phyloP scores from a whole-genome alignment of 2,113 vertebrate genomes.

The Furnarius figulus region DNA sequence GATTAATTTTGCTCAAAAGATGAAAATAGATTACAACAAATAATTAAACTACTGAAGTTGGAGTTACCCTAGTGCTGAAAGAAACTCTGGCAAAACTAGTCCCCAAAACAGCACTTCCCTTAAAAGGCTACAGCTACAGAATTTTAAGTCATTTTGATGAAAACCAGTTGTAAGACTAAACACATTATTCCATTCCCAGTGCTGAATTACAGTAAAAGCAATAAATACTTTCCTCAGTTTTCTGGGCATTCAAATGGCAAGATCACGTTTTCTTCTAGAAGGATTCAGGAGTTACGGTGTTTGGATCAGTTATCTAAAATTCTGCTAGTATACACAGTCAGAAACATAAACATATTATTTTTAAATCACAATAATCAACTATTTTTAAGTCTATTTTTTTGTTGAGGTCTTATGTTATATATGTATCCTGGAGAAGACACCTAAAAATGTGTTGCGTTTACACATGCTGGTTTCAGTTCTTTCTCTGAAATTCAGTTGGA shows the following conservation, averaged over 20 bases:
- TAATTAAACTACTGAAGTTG: neutral
- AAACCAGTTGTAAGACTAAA: neutral
- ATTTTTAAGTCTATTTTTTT: neutral
- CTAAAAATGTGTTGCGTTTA: neutral
- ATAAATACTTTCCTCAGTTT: neutral
- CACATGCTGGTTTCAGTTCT: neutral
- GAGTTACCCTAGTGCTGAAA: neutral
- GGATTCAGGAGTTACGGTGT: neutral
- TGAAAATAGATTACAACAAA: neutral
- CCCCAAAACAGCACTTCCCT: neutral
- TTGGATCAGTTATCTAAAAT: neutral
- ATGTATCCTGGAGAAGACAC: neutral
- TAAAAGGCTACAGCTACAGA: neutral
- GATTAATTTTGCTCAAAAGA: neutral
- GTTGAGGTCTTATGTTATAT: neutral
- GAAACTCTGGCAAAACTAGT: neutral
- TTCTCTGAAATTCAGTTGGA: neutral
- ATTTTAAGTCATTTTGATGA: conserved; percentile 15
- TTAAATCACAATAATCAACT: neutral
- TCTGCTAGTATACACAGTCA: neutral
- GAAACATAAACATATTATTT: neutral
- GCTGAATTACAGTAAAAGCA: neutral
- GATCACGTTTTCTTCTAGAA: neutral
- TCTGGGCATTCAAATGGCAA: neutral
- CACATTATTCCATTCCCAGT: neutral